Evolutionary conservation across 2,888 invertebrate species (phyloP), one percentile per base, ranked within the genome.

Genomic region (Adelognathus sp.): DNA sequence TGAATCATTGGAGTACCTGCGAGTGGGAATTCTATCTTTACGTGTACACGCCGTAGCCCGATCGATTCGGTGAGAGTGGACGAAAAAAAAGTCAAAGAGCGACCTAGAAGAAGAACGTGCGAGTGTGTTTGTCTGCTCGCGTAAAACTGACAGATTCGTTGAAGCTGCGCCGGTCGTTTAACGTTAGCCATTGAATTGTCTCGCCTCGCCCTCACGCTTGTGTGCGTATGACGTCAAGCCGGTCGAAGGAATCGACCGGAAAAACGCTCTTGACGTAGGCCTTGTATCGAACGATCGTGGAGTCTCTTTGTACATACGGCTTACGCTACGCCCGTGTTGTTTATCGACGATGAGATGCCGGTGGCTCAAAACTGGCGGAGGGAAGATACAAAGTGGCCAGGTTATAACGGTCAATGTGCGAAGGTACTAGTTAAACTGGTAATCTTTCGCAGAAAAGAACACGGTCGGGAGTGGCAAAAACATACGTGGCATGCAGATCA

Each of bases 191-290:
- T 54, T 31, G 29, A 73, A 41, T 29, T 27, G 39, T 29, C 9
- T 18, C 36, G 39, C 6, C 31, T 14, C n/a, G n/a, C n/a, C n/a
- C n/a, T 21, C 33, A 50, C 31, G n/a, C 50, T 7, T 18, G 7
- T 18, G 5, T 3, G n/a, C 3, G 36, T 61, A 44, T 61, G 41
- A 61, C 44, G 67, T 76, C 81, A 56, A 74, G 72, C 84, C n/a
- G 74, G 84, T 83, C 80, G 83, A 75, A 76, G 58, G 73, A 79
- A 82, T 72, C 69, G 56, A 76, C 77, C 76, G 69, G 64, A 16
- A 27, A 54, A 21, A 56, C 50, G 16, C 3, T 46, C 4, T 64
- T 14, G 14, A 21, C 33, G 14, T 52, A 9, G 24, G n/a, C 3
- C 24, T 24, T 50, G 11, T n/a, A 14, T 3, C 3, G 31, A 44